These are phyloP conservation scores for Lerema accius DNA, from an alignment of 1,140 invertebrate genomes.

Conservation along the genomic window DNA sequence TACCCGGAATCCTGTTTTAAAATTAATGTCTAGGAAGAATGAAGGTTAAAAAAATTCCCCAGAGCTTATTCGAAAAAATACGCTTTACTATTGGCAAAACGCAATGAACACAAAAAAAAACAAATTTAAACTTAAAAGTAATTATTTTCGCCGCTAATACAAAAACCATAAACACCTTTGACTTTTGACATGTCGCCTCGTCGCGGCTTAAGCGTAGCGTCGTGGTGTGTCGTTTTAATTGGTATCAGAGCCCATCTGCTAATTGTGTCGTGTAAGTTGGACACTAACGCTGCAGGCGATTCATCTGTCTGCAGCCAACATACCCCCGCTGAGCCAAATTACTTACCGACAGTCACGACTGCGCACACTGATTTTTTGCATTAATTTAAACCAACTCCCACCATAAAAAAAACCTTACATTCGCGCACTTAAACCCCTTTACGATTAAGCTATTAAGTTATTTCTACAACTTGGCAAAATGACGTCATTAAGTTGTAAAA, in stretches of 20 bases:
- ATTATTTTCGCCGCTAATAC: too few relatives aligned
- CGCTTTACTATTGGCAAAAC: too few relatives aligned
- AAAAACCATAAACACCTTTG: neutral
- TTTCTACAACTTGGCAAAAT: neutral
- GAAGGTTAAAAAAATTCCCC: too few relatives aligned
- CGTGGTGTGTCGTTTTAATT: constrained; percentile 50
- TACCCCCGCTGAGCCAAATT: constrained; percentile 51
- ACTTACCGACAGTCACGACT: constrained; percentile 53
- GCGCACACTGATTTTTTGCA: constrained; percentile 24
- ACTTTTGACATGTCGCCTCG: constrained; percentile 3
- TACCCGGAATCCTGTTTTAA: too few relatives aligned
- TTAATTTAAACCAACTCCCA: constrained; percentile 12
- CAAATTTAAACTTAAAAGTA: too few relatives aligned
- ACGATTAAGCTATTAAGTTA: constrained; percentile 13
- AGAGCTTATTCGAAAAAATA: too few relatives aligned
- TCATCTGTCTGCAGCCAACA: constrained; percentile 57
- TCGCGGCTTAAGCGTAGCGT: constrained; percentile 14
- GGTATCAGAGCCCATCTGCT: constrained; percentile 51
- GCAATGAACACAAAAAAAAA: too few relatives aligned
- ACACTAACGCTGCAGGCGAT: constrained; percentile 53
- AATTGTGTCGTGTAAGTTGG: constrained; percentile 49
- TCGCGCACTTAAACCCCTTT: neutral
- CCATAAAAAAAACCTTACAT: constrained; percentile 6
- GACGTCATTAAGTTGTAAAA: constrained; percentile 12
- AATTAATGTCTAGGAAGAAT: too few relatives aligned